Evolutionary conservation across 2,797 vertebrate genomes (phyloP), one percentile per base, ranked within the genome.

Genomic region (Notoglanidium macrostoma): DNA sequence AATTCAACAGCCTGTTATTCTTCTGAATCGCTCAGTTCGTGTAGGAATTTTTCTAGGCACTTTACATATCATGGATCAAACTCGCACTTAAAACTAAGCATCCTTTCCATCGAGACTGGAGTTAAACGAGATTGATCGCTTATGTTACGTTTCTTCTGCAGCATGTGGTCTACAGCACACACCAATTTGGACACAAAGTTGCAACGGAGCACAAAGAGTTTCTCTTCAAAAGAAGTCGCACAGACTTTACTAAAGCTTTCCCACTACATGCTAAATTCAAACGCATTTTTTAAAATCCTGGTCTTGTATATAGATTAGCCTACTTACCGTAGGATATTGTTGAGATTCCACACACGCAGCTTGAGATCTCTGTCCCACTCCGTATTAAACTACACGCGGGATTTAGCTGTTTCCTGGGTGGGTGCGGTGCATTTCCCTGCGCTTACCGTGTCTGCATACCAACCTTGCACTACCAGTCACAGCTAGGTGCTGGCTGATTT

Each of bases 321-420:
- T 59, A 87, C 90, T 91, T 86, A 91, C 90, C 57, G 46, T 5
- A 21, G 23, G 44, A 26, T 57, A 44, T 67, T 21, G 80, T 5
- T 10, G 84, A 32, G 55, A 26, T 57, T 87, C 35, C 65, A 19
- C 63, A 17, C 51, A 29, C n/a, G 55, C 5, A n/a, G 73, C 26
- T 15, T 59, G 11, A 73, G 67, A 44, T 19, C 63, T 83, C 54
- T 82, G 49, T 65, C 35, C 5, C 61, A 26, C 59, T 73, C 81
- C 72, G 6, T n/a, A n/a, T 51, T 57, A 49, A 49, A 5, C 46
- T 49, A 86, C 49, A 32, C 5, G 73, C 55, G 10, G 76, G 10
- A 29, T 87, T 84, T 61, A 7, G 68, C 17, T 51, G 26, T 73
- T 87, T 89, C 79, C 87, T 83, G 70, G 35, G 29, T 80, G 67